Evolutionary conservation across 2,797 vertebrate genomes (phyloP), one percentile per base, ranked within the genome.

Genomic region (Muraenolepis orangiensis): DNA sequence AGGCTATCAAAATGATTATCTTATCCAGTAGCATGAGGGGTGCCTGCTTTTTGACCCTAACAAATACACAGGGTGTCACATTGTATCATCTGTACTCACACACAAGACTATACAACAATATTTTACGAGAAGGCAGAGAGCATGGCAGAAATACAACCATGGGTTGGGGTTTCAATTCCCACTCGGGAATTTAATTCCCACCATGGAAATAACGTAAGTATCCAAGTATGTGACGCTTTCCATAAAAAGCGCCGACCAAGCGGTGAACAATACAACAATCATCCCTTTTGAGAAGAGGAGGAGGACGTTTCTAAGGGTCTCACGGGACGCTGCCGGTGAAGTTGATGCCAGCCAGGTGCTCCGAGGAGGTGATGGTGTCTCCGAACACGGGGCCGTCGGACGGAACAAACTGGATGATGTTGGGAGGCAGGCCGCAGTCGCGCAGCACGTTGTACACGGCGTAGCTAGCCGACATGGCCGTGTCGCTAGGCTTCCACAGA

Each of bases 251-350:
- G 8, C 8, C 32, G 3, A 34, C 32, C 32, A 34, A 51, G 4
- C 18, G 46, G 46, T 51, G 5, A 51, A 20, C 46, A 0, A 3
- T 16, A 70, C 12, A 68, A 26, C 26, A 72, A 12, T 32, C 13
- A 18, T 68, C 46, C 66, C 6, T 29, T 4, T n/a, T 4, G 51
- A 40, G 16, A 72, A n/a, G n/a, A n/a, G n/a, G 18, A 32, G 6
- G 3, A 18, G 6, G n/a, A 57, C 4, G 18, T 67, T 16, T 7
- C n/a, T 13, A 18, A 7, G 0, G 20, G 31, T 4, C 85, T 89
- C 82, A 92, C 98, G 95, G 96, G 69, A 98, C 96, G 0, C 97
- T 99, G 91, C 97, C 97, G 0, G 98, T 99, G 93, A 99, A 99
- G 87, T 97, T 99, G 91, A 99, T 91, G 61, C 96, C 98, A 0